Evolutionary conservation across 37 sponge, comb jelly and placozoan species (phyloP).

Genomic region (Beroe forskalii): DNA sequence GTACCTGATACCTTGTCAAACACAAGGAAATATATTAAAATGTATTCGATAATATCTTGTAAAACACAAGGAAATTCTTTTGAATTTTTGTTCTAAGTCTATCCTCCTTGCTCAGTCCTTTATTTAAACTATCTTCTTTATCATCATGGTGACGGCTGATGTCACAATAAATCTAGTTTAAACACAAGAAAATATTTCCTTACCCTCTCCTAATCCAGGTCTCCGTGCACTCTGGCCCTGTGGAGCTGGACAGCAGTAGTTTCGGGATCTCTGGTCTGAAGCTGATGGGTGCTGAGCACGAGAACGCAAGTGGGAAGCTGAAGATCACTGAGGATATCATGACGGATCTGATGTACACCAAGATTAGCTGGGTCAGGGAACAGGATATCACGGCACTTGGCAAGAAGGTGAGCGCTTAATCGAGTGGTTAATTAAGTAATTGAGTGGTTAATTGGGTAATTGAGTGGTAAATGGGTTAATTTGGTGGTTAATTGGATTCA

Average conservation of each 20-base stretch:
- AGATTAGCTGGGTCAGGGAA: constrained; percentile 33
- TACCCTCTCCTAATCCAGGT: not conserved
- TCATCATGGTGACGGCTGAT: not conserved
- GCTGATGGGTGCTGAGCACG: constrained; percentile 30
- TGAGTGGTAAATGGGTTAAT: no score
- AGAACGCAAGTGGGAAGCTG: not conserved
- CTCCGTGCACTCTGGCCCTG: constrained; percentile 15
- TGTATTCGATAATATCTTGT: no score
- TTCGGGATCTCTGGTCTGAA: constrained; percentile 46
- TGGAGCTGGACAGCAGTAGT: constrained; percentile 45
- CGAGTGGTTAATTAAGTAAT: no score
- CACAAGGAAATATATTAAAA: no score
- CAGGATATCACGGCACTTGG: not conserved
- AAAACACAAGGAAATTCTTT: no score
- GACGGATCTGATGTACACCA: constrained; percentile 30
- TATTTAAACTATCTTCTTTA: not conserved
- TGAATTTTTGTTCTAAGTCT: no score
- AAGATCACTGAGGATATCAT: constrained; percentile 42
- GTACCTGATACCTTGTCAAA: no score
- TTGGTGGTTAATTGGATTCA: no score
- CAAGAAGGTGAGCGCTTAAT: constrained; percentile 38
- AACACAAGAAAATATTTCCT: not conserved
- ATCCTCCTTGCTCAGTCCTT: no score
- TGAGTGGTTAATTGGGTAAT: no score
- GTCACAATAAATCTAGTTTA: not conserved